Evolutionary conservation across 2,113 vertebrate genomes (phyloP).

Genomic region (Felis catus): DNA sequence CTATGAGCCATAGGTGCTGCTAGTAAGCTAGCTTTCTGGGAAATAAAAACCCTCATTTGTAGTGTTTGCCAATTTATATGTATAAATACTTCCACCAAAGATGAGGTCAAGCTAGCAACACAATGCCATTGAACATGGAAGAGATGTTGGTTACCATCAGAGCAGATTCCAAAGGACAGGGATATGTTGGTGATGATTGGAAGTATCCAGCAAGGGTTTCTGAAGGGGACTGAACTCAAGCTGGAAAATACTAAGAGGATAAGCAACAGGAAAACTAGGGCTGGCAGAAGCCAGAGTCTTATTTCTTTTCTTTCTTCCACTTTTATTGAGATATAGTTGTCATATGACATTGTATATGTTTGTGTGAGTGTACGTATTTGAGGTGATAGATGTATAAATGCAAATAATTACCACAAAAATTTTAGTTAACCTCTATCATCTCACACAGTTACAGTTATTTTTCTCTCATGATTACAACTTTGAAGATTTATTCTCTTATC

Average conservation of each 20-base stretch:
- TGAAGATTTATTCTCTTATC: neutral
- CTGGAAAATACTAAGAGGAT: neutral
- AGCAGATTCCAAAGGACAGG: neutral
- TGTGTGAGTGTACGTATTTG: too few relatives aligned
- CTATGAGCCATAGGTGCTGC: too few relatives aligned
- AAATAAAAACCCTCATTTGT: neutral
- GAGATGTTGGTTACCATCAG: neutral
- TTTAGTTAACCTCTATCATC: neutral
- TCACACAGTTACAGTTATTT: neutral
- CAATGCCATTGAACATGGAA: neutral
- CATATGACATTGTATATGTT: neutral
- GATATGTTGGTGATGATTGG: neutral
- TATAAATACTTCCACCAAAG: neutral
- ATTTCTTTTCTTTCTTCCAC: neutral
- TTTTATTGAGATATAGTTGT: neutral
- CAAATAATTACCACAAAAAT: too few relatives aligned
- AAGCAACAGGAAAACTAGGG: neutral
- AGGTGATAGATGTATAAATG: too few relatives aligned
- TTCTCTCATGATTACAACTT: neutral
- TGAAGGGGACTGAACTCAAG: neutral
- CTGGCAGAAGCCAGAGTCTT: neutral
- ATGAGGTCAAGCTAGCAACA: neutral
- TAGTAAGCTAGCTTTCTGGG: neutral
- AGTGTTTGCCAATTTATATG: neutral
- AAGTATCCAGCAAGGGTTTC: neutral